phyloP scores from a whole-genome alignment of 2,113 vertebrate genomes.

The Lophura nycthemera region DNA sequence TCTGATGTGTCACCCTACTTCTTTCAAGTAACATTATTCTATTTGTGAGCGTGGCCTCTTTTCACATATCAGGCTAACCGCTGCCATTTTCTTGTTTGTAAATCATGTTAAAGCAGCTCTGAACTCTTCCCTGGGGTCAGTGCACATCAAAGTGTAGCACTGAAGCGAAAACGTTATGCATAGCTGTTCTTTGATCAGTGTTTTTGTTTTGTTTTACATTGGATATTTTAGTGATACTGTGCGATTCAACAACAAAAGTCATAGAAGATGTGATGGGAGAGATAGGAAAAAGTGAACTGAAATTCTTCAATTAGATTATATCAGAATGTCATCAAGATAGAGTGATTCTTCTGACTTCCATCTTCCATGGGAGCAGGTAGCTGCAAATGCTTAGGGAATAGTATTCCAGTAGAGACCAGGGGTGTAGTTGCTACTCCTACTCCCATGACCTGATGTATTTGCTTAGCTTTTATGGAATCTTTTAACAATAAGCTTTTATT shows the following conservation, averaged over 20 bases:
- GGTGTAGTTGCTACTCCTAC: neutral
- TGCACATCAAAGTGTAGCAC: neutral
- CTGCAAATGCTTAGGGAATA: neutral
- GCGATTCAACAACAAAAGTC: neutral
- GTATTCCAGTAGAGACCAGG: neutral
- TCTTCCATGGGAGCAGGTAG: neutral
- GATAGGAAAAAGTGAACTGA: neutral
- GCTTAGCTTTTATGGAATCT: constrained; percentile 1
- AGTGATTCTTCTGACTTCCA: neutral
- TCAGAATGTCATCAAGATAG: neutral
- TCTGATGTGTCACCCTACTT: neutral
- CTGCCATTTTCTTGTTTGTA: rapidly evolving
- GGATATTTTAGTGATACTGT: neutral
- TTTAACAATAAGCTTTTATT: constrained; percentile 23
- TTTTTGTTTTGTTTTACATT: neutral
- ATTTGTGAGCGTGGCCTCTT: neutral
- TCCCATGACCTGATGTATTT: neutral
- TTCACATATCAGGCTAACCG: neutral
- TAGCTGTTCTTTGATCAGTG: neutral
- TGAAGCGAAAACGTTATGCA: neutral
- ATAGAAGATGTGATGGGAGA: neutral
- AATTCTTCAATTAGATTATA: neutral
- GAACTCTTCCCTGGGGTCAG: neutral
- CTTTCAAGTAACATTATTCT: neutral
- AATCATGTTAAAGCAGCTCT: neutral